Base-by-base conservation (phyloP, 2,797 vertebrate species). In the Champsocephalus esox region DNA sequence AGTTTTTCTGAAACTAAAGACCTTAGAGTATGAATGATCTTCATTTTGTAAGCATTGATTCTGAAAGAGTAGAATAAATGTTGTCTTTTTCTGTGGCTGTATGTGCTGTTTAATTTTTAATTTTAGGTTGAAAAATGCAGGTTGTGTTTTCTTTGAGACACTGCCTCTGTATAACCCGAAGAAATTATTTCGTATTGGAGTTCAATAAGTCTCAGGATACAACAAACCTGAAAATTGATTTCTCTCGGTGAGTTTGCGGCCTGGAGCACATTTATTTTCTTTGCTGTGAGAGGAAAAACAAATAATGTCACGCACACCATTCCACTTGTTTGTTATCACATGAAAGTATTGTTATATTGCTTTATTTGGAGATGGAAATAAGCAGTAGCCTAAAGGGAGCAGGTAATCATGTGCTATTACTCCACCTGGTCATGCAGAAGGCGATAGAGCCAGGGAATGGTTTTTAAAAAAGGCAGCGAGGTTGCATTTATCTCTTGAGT, bases 151-250 rank as follows among this genome's bases (percentile, higher is more conserved):
- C 58, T 75, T 65, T 70, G 73, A 81, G 73, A 82, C 28, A n/a
- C 69, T 69, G 61, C 69, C 34, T 87, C 81, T 70, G 62, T 84
- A 67, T 88, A 82, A 90, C 63, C 75, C 52, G 64, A 75, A 86
- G 71, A 89, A 79, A 82, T 89, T 21, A 80, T 90, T 88, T 66
- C 50, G 70, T 73, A 65, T 88, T 51, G 75, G 60, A 84, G 80
- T 91, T 89, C 85, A 86, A 86, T 87, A 87, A 75, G 74, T 91
- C 84, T 87, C 66, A 72, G 80, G 82, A 90, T 88, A 87, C 85
- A 70, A 43, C 46, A 34, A 73, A 91, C 80, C 77, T 79, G 60
- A 75, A 89, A 89, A 92, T 84, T 86, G 87, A 91, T 91, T 89
- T 91, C 79, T 87, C 56, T 71, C 73, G 81, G 73, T 80, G 79